phyloP scores from a whole-genome alignment of 2,797 vertebrate genomes.

The Apogon hyalosoma region DNA sequence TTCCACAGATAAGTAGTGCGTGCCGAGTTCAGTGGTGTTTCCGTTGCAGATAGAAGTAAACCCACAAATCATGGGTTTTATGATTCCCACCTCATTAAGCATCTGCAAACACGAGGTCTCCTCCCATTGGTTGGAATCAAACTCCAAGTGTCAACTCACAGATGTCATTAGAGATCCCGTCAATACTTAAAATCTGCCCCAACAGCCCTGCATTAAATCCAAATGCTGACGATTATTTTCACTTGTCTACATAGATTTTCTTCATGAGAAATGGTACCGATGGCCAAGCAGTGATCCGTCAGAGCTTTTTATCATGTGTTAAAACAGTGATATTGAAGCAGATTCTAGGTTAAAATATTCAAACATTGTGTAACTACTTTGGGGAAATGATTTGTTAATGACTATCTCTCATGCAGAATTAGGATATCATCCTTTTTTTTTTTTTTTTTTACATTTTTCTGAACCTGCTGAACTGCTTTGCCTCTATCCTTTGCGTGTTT shows the following conservation, averaged over 20 bases:
- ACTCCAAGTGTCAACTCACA: no score
- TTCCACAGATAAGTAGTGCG: conserved; percentile 16
- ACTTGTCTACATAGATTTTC: no score
- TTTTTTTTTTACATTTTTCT: conserved; percentile 21
- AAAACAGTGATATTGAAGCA: no score
- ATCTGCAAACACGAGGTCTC: not conserved
- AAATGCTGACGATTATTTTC: no score
- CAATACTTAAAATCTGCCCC: no score
- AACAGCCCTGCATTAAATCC: no score
- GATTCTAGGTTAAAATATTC: no score
- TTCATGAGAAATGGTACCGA: no score
- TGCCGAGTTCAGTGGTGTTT: not conserved
- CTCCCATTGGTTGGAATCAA: not conserved
- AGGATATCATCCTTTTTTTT: not conserved
- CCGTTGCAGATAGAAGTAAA: not conserved
- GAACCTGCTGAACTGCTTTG: conserved; percentile 8
- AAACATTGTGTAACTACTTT: no score
- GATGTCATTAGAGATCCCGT: no score
- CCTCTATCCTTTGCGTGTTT: conserved; percentile 2
- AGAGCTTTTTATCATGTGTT: no score
- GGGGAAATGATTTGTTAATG: not conserved
- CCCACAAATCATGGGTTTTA: not conserved
- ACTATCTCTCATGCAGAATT: conserved; percentile 1
- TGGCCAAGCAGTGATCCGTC: no score
- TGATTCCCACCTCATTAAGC: not conserved